Percentiles rank a stretch among this genome's conserved stretches.
Evolutionary conservation across 2,113 vertebrate species (phyloP).

Genomic region (Anoplopoma fimbria): DNA sequence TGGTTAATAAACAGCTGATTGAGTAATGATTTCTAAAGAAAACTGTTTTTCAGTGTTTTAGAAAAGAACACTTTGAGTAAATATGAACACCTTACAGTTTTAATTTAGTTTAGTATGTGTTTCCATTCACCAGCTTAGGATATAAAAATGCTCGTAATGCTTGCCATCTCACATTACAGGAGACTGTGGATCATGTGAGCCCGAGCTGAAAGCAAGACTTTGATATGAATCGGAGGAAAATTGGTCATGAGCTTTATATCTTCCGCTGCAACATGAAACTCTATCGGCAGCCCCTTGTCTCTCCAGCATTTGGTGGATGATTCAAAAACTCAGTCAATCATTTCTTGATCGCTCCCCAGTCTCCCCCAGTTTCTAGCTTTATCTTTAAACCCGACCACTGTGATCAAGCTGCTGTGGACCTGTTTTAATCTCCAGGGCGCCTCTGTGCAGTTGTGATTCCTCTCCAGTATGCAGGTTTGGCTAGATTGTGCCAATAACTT

Average conservation of each 20-base stretch:
- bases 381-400: neutral
- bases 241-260: conserved; percentile 2
- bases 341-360: conserved; percentile 33
- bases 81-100: neutral
- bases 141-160: neutral
- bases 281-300: conserved; percentile 21
- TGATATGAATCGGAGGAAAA: conserved; percentile 7
- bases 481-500: conserved; percentile 25
- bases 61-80: neutral
- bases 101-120: neutral
- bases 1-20: neutral
- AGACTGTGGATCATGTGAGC: neutral
- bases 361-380: conserved; percentile 18
- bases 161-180: neutral
- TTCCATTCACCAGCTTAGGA: neutral
- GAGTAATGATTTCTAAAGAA: conserved; percentile 3
- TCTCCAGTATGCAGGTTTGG: conserved; percentile 26
- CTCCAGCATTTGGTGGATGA: conserved; percentile 51
- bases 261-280: conserved; percentile 40
- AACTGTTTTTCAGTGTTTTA: neutral
- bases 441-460: conserved; percentile 22
- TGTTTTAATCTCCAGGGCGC: conserved; percentile 2
- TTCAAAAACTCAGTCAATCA: conserved; percentile 38
- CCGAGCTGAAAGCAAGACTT: neutral
- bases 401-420: conserved; percentile 9